Base-by-base conservation (phyloP, 2,888 invertebrate species). In the Drosophila nr. fundita region DNA sequence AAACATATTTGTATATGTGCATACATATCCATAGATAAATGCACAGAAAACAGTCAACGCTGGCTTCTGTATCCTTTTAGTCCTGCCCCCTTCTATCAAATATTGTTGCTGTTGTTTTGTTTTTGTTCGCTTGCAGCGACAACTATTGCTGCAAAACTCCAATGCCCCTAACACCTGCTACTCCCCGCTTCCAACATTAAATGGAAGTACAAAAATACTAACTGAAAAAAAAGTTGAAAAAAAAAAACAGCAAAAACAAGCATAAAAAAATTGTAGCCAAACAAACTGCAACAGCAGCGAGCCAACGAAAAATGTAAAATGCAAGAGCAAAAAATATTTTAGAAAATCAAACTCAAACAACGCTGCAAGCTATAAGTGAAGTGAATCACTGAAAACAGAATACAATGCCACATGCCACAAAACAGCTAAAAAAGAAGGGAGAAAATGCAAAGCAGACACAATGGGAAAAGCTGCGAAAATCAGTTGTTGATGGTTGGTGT, bases 311-410 rank as follows among this genome's bases (percentile, higher is more conserved):
- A 76, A 76, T 85, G 71, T 78, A 79, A 84, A 87, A 86, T 88
- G 77, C 83, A 84, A 60, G 55, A 82, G 73, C 76, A 80, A 72
- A 88, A 89, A 83, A 83, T 87, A 83, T 88, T 85, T 88, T 82
- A 83, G 79, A 82, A 87, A 87, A 87, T 87, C 89, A 89, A 87
- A 87, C 84, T 87, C 89, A 89, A 87, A 89, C 86, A 89, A 87
- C 83, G 83, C 87, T 88, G 69, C 61, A 52, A 87, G 89, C 87
- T 82, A 82, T 79, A 84, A 86, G 74, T 68, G 77, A 81, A 83
- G 80, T 83, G 85, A 85, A 80, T 82, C 87, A 78, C 68, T 66
- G 83, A 75, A 70, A 75, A 70, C 70, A 68, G 59, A 60, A 80
- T 69, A 68, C 68, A 67, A 72, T 63, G 63, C 70, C 63, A 57